These are phyloP conservation scores for Pangasius djambal DNA, from an alignment of 2,797 vertebrate species.

Conservation along the genomic window DNA sequence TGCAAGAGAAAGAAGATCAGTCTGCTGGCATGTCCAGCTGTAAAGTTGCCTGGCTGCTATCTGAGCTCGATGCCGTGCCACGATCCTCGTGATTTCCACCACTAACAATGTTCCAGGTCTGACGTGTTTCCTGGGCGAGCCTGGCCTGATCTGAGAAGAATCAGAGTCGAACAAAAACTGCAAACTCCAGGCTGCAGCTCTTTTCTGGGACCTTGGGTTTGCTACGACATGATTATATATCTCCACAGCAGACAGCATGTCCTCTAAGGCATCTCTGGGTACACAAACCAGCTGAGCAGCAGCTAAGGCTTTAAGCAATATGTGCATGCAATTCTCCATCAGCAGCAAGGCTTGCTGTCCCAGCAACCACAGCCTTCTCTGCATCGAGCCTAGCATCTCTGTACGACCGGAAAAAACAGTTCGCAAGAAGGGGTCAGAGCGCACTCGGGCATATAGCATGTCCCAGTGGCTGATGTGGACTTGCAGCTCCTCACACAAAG, in stretches of 20 bases:
- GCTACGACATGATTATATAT: constrained; percentile 68
- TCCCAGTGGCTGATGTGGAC: constrained; percentile 74
- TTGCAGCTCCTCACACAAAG: constrained; percentile 69
- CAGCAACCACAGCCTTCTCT: constrained; percentile 60
- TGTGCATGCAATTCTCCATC: constrained; percentile 66
- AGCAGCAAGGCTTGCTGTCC: constrained; percentile 66
- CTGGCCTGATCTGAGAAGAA: constrained; percentile 4
- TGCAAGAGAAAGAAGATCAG: constrained; percentile 29
- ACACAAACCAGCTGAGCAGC: constrained; percentile 49
- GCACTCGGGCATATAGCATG: constrained; percentile 63
- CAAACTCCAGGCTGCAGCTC: constrained; percentile 48
- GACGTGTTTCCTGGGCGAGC: constrained; percentile 29
- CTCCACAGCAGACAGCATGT: constrained; percentile 65
- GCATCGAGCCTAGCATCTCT: constrained; percentile 58
- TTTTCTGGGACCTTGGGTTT: constrained; percentile 58
- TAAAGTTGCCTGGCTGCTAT: constrained; percentile 63
- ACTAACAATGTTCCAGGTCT: constrained; percentile 60
- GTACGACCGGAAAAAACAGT: constrained; percentile 46
- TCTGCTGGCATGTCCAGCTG: constrained; percentile 62
- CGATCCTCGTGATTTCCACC: constrained; percentile 62
- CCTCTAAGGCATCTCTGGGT: constrained; percentile 67
- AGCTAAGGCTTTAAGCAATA: constrained; percentile 59
- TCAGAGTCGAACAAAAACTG: constrained; percentile 49
- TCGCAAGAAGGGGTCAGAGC: constrained; percentile 64
- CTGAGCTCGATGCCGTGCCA: constrained; percentile 66